phyloP scores from a whole-genome alignment of 2,797 vertebrate genomes.

The Petrocephalus schoutedeni region DNA sequence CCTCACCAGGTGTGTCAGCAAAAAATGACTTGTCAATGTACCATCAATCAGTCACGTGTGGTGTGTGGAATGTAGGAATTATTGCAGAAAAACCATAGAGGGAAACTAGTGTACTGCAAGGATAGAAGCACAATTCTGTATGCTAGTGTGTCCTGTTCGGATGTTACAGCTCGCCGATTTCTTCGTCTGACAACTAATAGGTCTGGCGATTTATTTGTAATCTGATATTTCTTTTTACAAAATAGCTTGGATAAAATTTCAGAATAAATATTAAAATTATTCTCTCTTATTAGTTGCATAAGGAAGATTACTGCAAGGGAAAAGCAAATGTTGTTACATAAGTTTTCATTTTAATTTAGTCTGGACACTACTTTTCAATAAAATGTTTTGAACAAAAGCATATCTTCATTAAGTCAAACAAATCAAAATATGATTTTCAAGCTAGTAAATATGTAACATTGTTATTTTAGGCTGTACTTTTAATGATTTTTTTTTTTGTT shows the following conservation, averaged over 20 bases:
- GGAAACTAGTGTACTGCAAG: background rate
- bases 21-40: background rate
- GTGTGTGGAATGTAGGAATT: background rate
- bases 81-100: background rate
- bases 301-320: background rate
- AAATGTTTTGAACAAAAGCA: background rate
- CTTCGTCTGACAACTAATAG: background rate
- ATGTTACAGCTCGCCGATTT: background rate
- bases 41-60: background rate
- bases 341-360: background rate
- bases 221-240: background rate
- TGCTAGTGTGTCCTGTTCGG: background rate
- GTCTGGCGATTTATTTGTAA: background rate
- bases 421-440: constrained; percentile 5
- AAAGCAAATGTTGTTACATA: background rate
- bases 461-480: background rate
- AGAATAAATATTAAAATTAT: background rate
- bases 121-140: background rate
- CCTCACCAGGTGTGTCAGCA: background rate
- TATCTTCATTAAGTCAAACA: background rate
- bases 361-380: background rate
- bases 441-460: background rate
- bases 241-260: background rate
- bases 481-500: background rate
- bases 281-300: background rate